Evolutionary conservation across 2,113 vertebrate genomes (phyloP).

Genomic region (Scalopus aquaticus): DNA sequence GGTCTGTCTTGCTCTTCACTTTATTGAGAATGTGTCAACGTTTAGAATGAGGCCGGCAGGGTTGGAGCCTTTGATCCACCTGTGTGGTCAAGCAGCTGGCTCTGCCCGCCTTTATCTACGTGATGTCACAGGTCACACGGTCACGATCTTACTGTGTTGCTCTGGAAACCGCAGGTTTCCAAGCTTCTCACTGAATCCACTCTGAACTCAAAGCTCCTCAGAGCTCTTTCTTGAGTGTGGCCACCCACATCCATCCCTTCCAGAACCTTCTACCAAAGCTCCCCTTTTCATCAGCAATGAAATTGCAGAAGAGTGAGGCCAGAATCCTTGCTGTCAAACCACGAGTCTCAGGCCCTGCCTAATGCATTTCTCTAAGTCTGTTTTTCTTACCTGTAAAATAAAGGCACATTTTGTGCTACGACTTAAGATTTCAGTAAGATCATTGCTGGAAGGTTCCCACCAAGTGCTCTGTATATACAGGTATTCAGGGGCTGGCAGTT

Average conservation of each 20-base stretch:
- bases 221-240: neutral
- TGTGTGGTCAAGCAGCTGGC: neutral
- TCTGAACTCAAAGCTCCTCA: neutral
- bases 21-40: neutral
- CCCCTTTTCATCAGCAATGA: neutral
- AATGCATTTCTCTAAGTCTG: neutral
- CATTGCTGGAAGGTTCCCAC: neutral
- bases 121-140: neutral
- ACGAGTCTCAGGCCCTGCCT: too few species aligned
- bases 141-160: neutral
- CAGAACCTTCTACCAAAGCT: accelerated
- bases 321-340: neutral
- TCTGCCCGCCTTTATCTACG: too few species aligned
- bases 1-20: neutral
- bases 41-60: neutral
- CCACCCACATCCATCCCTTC: neutral
- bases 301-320: neutral
- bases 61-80: too few species aligned
- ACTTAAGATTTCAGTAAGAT: neutral
- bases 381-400: neutral
- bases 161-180: neutral
- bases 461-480: neutral
- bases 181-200: neutral
- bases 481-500: too few species aligned
- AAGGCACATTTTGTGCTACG: neutral